Evolutionary conservation across 2,113 vertebrate genomes (phyloP).

Genomic region (Syrmaticus mikado): DNA sequence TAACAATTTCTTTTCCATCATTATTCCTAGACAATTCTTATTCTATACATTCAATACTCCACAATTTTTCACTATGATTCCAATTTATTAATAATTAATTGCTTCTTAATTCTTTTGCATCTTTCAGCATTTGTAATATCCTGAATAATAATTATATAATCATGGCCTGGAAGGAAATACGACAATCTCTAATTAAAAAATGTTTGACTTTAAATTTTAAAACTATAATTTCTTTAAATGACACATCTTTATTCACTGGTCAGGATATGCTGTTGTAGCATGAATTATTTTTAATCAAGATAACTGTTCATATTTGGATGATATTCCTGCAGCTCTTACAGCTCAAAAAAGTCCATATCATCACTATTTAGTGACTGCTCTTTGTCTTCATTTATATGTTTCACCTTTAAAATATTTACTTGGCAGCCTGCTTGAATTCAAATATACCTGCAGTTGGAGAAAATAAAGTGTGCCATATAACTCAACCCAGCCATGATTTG

Average conservation of each 20-base stretch:
- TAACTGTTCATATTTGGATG: neutral
- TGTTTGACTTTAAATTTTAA: neutral
- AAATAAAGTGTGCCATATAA: slow-evolving; percentile 53
- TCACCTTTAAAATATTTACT: slow-evolving; percentile 68
- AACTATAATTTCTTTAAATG: neutral
- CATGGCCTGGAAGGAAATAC: neutral
- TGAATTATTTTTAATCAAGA: slow-evolving; percentile 3
- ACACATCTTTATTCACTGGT: neutral
- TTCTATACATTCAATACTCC: neutral
- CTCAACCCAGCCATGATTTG: slow-evolving; percentile 42
- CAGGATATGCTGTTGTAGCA: neutral
- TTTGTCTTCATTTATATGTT: slow-evolving; percentile 43
- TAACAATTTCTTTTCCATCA: neutral
- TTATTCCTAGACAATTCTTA: neutral
- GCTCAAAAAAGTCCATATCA: neutral
- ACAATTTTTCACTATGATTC: neutral
- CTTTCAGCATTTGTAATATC: neutral
- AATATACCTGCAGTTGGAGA: slow-evolving; percentile 57
- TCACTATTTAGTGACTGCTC: neutral
- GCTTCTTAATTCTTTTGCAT: slow-evolving; percentile 12
- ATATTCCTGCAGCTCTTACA: neutral
- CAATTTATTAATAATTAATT: slow-evolving; percentile 56
- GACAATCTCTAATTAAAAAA: neutral
- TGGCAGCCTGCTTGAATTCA: slow-evolving; percentile 68
- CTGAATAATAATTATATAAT: neutral